A percentile compares a stretch with the other conserved stretches of the same genome.
Conservation (phyloP, 2,113 vertebrate genomes). For the Anoura caudifer region DNA sequence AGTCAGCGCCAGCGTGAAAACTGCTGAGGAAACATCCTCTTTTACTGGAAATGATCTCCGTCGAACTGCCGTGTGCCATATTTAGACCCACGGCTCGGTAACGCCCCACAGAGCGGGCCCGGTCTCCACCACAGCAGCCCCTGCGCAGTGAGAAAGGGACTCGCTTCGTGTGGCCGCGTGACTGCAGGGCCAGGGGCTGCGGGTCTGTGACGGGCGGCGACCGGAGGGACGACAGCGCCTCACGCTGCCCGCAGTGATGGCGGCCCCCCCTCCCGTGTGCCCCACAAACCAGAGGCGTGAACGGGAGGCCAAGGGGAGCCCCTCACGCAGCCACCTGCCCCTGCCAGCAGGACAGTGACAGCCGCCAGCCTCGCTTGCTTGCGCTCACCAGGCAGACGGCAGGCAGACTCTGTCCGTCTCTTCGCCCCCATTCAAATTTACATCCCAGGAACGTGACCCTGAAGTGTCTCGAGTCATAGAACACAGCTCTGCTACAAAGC, state of each 20-base stretch:
- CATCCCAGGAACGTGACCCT: not conserved
- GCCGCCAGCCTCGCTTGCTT: fast-evolving
- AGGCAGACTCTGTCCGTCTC: not conserved
- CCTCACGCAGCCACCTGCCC: not conserved
- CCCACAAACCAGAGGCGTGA: not conserved
- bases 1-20: conserved; percentile 85
- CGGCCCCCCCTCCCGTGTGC: not conserved
- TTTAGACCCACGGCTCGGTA: conserved; percentile 80
- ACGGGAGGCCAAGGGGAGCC: not conserved
- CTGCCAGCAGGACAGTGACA: not conserved
- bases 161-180: conserved; percentile 74
- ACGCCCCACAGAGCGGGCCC: conserved; percentile 75
- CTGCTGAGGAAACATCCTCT: conserved; percentile 87
- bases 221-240: conserved; percentile 8
- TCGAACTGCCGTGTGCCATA: conserved; percentile 78
- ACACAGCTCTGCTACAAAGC: not conserved
- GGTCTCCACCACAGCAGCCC: conserved; percentile 71
- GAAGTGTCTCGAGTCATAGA: not conserved
- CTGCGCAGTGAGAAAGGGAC: conserved; percentile 71
- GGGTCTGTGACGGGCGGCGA: conserved; percentile 43
- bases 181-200: conserved; percentile 57
- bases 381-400: not conserved
- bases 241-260: not conserved
- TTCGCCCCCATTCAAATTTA: not conserved
- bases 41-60: conserved; percentile 89